Base-by-base conservation (phyloP, 2,113 vertebrate genomes). In the Prunella fulvescens region DNA sequence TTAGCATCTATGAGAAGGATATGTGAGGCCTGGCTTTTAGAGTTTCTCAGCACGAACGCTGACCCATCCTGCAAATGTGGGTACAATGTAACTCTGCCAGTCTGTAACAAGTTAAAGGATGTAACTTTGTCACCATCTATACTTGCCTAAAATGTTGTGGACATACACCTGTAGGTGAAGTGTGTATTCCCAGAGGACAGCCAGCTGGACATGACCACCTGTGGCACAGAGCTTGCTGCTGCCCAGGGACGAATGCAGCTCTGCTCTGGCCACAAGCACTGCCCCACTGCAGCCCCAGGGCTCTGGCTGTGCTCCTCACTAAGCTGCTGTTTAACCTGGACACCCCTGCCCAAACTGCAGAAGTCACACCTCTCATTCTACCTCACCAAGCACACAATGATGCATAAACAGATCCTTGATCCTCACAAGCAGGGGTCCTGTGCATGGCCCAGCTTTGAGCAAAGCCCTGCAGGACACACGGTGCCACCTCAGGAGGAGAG, bases 351-450 rank as follows among this genome's bases (percentile, higher is more conserved):
- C 14, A 10, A 45, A 5, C 17, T 4, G 4, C 4, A 4, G 42
- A n/a, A 45, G 29, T 66, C 29, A 47, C 10, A 4, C 3, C 37
- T 61, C n/a, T 33, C 4, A 0, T 19, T 45, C 10, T 13, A 14
- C 56, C n/a, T 60, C 40, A 14, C 16, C 25, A 37, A 67, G 58
- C 2, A 4, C 40, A 19, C 28, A 37, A 2, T 5, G 6, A 22
- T 47, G 23, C 2, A 0, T 4, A 39, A 69, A 51, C 19, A 72
- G 20, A 35, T 24, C 58, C 31, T 31, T 0, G 2, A 20, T 47
- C 26, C 56, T 42, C 31, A 26, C 28, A 40, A 64, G 14, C 31
- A 17, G 0, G 7, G 9, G 24, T 53, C n/a, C n/a, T 69, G 61
- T 14, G 45, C 5, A 1, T 17, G 40, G 8, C 24, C 35, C 2